Evolutionary conservation across 2,888 invertebrate genomes (phyloP), one percentile per base, ranked within the genome.

Genomic region (Saturnia japonica): DNA sequence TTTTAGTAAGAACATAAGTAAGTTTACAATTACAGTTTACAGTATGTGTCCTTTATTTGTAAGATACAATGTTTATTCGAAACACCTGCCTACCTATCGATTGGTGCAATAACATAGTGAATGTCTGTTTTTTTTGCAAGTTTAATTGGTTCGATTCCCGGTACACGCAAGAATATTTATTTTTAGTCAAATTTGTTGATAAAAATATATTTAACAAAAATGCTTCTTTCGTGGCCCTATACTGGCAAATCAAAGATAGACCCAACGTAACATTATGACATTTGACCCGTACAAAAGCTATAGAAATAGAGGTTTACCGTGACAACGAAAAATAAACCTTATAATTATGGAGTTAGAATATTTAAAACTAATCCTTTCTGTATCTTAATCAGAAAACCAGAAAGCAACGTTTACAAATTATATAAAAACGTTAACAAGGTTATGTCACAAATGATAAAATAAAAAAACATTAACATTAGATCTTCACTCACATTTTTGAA

Each of bases 181-280:
- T n/a, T n/a, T n/a, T n/a, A n/a, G n/a, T 1, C 16, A 47, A 34
- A 0, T 28, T 25, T n/a, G 19, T 12, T 47, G 14, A 22, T 25
- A 22, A 14, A 47, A 47, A n/a, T 47, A 19, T 7, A 47, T 4
- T 19, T 19, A 19, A 0, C 19, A 19, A 64, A 19, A 64, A 34
- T 19, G 40, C 40, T 16, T 1, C 2, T 19, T 64, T 40, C 40
- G 40, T 4, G 40, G 64, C 64, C n/a, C 40, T 11, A n/a, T 40
- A 40, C 9, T 19, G 9, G 40, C 40, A 64, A 40, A 64, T 64
- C 64, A 64, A 34, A 64, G 64, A 40, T 28, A 28, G 54, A 60
- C 40, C 0, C 40, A 64, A 64, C 64, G 64, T 64, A 64, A 64
- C 64, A 64, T 60, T 60, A 60, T 64, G 64, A 64, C 64, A 40